Evolutionary conservation across 2,113 vertebrate species (phyloP), one percentile per base, ranked within the genome.

Genomic region (Polyodon spathula): DNA sequence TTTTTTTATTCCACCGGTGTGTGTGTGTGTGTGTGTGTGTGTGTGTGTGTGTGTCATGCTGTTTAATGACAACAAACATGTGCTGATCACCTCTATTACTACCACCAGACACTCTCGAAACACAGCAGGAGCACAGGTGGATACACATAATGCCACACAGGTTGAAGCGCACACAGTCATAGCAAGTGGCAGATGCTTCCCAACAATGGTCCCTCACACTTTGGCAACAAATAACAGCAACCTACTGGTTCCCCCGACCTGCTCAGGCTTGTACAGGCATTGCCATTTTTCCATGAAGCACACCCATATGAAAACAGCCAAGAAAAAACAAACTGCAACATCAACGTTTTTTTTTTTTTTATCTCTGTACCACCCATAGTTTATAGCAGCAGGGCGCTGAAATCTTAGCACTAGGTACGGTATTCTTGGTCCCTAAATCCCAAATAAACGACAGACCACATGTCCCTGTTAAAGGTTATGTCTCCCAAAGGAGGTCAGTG

Each of bases 331-430:
- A 42, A 56, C 60, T 1, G 61, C 40, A 72, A 64, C 66, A 67
- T 53, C 43, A 65, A 57, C 56, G 54, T 72, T 27, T 64, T n/a
- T 8, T 62, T 60, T 41, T 72, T 78, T 76, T n/a, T n/a, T 57
- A 63, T 42, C 40, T n/a, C 16, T 16, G 17, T 72, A 40, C 54
- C 65, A 65, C 59, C 66, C 60, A 58, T 46, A 57, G 40, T 55
- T 65, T 66, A 44, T 17, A 66, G 54, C 63, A 71, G 66, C 63
- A 66, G 68, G 66, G 61, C 63, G 62, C 59, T 65, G 64, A 71
- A 51, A 65, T 74, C 44, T 42, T 46, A 64, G 11, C 52, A 38
- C 27, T 37, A 8, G 37, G 37, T 56, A 63, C 38, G 37, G 37
- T 56, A 63, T 46, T 55, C 42, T 48, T 17, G 16, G 40, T 42